Percentiles rank a stretch among this genome's conserved stretches.
phyloP scores from a whole-genome alignment of 2,888 invertebrate species.

The Drosophila antonietae region DNA sequence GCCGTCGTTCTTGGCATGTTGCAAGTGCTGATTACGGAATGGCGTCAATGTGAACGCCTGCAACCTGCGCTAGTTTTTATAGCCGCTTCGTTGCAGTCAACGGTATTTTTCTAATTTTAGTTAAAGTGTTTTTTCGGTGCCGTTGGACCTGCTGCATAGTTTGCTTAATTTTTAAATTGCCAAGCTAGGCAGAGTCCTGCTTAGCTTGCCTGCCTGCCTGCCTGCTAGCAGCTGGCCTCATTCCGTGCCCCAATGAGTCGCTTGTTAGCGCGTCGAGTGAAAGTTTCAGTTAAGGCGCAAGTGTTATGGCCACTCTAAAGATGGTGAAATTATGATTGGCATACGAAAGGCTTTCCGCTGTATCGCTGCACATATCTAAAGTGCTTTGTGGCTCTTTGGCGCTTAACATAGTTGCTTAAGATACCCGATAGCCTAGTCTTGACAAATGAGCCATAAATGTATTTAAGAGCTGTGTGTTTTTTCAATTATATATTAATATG shows the following conservation, averaged over 20 bases:
- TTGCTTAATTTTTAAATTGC: constrained; percentile 70
- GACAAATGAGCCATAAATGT: background rate
- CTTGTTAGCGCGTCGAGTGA: constrained; percentile 59
- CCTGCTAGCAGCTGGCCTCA: constrained; percentile 28
- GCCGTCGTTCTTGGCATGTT: constrained; percentile 54
- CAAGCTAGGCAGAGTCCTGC: constrained; percentile 4
- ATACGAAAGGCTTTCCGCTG: constrained; percentile 17
- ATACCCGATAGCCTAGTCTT: background rate
- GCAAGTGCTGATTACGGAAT: constrained; percentile 69
- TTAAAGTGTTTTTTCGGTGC: constrained; percentile 57
- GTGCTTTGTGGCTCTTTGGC: constrained; percentile 2
- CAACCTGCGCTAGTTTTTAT: constrained; percentile 61
- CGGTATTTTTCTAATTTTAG: constrained; percentile 69
- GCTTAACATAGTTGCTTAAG: constrained; percentile 1
- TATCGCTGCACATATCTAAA: constrained; percentile 15
- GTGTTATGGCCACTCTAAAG: constrained; percentile 57
- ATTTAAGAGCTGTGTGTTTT: background rate
- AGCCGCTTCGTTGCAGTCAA: constrained; percentile 43
- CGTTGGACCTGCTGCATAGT: constrained; percentile 24
- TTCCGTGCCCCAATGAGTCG: constrained; percentile 32
- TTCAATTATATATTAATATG: background rate
- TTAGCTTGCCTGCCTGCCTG: background rate
- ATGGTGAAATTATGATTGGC: constrained; percentile 65
- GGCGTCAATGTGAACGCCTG: constrained; percentile 60
- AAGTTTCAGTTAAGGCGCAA: constrained; percentile 51